Evolutionary conservation across 2,888 invertebrate genomes (phyloP).

Genomic region (Metacarcinus magister): DNA sequence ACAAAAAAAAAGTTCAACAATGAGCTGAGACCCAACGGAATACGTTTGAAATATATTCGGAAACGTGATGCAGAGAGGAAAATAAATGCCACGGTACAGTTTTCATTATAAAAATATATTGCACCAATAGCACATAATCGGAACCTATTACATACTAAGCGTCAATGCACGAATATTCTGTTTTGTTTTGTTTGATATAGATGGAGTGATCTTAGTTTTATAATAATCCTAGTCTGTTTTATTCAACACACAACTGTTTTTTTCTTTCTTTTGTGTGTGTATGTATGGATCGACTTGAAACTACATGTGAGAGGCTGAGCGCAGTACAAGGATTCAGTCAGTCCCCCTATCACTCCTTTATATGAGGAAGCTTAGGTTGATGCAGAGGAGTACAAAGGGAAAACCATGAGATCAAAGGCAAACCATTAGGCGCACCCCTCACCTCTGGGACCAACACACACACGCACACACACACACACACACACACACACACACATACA

Average conservation of each 20-base stretch:
- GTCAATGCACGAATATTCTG: too few relatives aligned
- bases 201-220: too few relatives aligned
- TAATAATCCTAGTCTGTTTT: too few relatives aligned
- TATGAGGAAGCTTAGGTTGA: neutral
- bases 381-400: neutral
- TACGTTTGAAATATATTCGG: too few relatives aligned
- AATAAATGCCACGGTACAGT: too few relatives aligned
- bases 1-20: too few relatives aligned
- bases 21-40: too few relatives aligned
- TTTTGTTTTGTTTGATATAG: too few relatives aligned
- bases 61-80: too few relatives aligned
- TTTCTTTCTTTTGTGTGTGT: neutral
- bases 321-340: neutral
- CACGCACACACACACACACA: slow-evolving; percentile 10
- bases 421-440: neutral
- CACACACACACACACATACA: slow-evolving; percentile 12
- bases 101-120: too few relatives aligned
- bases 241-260: neutral
- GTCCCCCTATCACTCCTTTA: neutral
- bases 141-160: too few relatives aligned
- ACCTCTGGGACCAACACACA: neutral
- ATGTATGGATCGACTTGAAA: neutral
- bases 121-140: too few relatives aligned
- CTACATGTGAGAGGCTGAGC: neutral
- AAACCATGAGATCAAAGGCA: neutral